Percentiles rank a stretch among this genome's conserved stretches.
Conservation (phyloP, 2,888 invertebrate genomes). For the Drosophila kuntzei region DNA sequence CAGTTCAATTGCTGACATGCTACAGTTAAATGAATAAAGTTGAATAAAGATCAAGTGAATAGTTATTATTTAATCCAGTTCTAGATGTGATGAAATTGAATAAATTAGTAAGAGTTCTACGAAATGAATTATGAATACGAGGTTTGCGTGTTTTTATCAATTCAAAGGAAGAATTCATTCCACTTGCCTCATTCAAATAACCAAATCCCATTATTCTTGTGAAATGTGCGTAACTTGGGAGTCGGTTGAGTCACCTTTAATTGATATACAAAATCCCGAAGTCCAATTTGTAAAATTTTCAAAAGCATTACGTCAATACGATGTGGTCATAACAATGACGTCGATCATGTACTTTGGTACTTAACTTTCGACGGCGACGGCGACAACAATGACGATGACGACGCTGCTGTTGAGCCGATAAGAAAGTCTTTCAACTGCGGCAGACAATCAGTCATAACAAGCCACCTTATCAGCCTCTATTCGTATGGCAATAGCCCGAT, state of each 20-base stretch:
- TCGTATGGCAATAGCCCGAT: conserved; percentile 16
- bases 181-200: neutral
- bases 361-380: conserved; percentile 13
- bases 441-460: conserved; percentile 75
- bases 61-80: conserved; percentile 19
- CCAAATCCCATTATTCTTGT: neutral
- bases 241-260: conserved; percentile 15
- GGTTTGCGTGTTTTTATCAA: neutral
- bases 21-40: conserved; percentile 1
- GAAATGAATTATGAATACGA: neutral
- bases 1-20: conserved; percentile 3
- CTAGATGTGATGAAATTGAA: conserved; percentile 22
- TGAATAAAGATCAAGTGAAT: conserved; percentile 5
- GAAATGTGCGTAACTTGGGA: neutral
- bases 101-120: neutral
- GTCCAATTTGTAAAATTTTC: neutral
- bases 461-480: conserved; percentile 40
- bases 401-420: conserved; percentile 49
- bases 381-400: conserved; percentile 19
- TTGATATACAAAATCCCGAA: neutral
- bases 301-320: conserved; percentile 38
- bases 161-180: neutral
- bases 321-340: conserved; percentile 26
- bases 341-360: conserved; percentile 58
- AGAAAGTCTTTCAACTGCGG: conserved; percentile 39